Evolutionary conservation across 2,797 vertebrate genomes (phyloP), one percentile per base, ranked within the genome.

Genomic region (Sparus aurata): DNA sequence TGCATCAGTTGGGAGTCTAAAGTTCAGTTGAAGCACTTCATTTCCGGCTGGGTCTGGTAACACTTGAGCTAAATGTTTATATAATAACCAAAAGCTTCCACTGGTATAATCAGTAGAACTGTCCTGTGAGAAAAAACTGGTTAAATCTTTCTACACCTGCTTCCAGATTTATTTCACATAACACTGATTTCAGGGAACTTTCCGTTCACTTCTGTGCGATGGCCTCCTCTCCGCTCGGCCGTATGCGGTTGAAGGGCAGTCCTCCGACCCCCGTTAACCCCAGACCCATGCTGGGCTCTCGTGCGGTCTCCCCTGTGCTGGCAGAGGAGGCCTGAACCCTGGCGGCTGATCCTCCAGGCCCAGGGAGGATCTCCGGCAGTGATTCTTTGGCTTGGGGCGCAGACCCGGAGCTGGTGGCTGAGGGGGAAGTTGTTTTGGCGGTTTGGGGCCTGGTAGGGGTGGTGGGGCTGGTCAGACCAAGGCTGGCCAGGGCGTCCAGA

Each of bases 401-500:
- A 15, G 94, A 91, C 55, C 88, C 85, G 0, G 96, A 92, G 85
- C 94, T 96, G 85, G 92, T 77, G 83, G 95, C 66, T 27, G 86
- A 79, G 27, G 84, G 17, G 22, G 74, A 11, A 7, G 61, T 60
- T 10, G 75, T 58, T 86, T 87, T 93, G 86, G 82, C 7, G 9
- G 77, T 70, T 54, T 30, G 80, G 60, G 94, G 86, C 85, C 96
- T 98, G 12, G 78, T 77, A 2, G 96, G 90, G 45, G 96, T 85
- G 27, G 95, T 79, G 12, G 97, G 95, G 82, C 94, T 96, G 84
- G 94, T 71, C 16, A 98, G 94, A 79, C 96, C 95, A 75, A 99
- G 94, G 89, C 92, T 97, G 89, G 97, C 96, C 87, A 98, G 91
- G 61, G 97, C 97, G 41, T 99, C 98, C 86, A 99, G 93, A 67